Conservation (phyloP, 2,113 vertebrate species). For the Heterocephalus glaber region DNA sequence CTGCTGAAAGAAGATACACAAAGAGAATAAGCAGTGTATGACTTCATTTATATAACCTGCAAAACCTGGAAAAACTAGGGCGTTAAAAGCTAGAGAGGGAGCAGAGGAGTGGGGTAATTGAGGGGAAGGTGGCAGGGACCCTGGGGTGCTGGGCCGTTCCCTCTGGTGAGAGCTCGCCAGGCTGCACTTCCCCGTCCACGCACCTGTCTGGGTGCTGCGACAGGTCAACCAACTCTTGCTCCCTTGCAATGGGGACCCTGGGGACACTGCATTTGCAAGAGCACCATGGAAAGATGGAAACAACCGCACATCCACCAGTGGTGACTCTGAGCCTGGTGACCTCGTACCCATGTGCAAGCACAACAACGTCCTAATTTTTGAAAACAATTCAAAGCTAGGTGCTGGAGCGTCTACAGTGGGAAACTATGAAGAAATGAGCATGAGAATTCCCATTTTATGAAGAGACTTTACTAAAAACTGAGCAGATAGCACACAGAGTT, state of each 20-base stretch:
- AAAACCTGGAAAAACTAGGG: background rate
- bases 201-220: background rate
- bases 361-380: background rate
- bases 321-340: rapidly evolving
- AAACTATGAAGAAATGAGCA: rapidly evolving
- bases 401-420: background rate
- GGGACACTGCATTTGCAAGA: rapidly evolving
- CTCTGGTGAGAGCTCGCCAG: background rate
- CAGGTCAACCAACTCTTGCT: rapidly evolving
- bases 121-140: background rate
- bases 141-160: background rate
- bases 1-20: background rate
- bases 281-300: background rate
- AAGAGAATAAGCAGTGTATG: background rate
- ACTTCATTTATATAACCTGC: background rate
- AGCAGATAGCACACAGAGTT: background rate
- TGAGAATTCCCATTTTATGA: background rate
- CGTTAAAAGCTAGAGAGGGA: background rate
- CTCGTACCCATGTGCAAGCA: rapidly evolving
- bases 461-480: too few species aligned
- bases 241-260: background rate
- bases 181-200: rapidly evolving
- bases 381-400: background rate
- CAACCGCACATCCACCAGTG: background rate
- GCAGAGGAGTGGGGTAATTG: too few species aligned